phyloP scores from a whole-genome alignment of 2,888 invertebrate genomes.

The Ernsta delagoae region DNA sequence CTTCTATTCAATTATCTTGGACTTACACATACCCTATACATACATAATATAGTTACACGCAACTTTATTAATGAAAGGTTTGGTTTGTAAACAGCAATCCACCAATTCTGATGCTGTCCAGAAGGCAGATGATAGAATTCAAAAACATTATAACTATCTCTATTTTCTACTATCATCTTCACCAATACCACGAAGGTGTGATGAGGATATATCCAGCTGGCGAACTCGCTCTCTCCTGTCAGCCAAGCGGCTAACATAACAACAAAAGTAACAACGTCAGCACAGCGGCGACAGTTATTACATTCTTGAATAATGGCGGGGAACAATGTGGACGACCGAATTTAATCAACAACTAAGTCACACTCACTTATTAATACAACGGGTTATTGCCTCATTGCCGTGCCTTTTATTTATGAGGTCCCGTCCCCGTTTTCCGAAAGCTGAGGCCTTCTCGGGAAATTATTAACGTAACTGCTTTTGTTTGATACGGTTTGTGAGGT shows the following conservation, averaged over 20 bases:
- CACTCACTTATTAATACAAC: slow-evolving; percentile 44
- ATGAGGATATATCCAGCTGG: no score
- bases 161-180: no score
- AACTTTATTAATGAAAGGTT: no score
- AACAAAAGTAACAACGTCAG: slow-evolving; percentile 49
- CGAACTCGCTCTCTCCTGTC: not conserved
- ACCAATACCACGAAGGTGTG: no score
- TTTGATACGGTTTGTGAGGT: not conserved
- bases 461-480: not conserved
- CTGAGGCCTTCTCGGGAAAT: not conserved
- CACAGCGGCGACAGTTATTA: slow-evolving; percentile 56
- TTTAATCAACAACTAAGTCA: slow-evolving; percentile 51
- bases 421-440: slow-evolving; percentile 16
- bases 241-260: not conserved
- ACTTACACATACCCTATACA: no score
- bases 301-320: slow-evolving; percentile 59
- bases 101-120: no score
- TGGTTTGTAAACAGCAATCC: no score
- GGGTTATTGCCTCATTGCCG: slow-evolving; percentile 39
- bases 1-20: no score
- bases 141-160: no score
- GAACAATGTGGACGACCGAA: slow-evolving; percentile 51
- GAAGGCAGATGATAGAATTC: no score
- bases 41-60: no score
- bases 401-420: slow-evolving; percentile 40